Evolutionary conservation across 1,140 invertebrate genomes (phyloP), one percentile per base, ranked within the genome.

Genomic region (Drosophila novamexicana): DNA sequence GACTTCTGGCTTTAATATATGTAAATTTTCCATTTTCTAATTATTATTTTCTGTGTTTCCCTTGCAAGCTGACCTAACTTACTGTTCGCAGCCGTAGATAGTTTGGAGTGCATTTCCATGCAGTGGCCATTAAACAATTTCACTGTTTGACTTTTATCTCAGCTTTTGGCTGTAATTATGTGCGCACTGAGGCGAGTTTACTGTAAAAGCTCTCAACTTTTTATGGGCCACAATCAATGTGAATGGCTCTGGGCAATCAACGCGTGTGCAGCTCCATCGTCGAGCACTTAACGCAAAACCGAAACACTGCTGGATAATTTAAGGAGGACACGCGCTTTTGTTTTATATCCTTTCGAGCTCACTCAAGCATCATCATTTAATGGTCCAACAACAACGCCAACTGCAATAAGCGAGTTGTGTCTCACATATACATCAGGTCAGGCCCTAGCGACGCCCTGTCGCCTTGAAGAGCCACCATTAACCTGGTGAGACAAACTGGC

Each of bases 211-310:
- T 70, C 71, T 85, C 67, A 37, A 49, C 42, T 70, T 88, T 88
- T 86, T 88, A 86, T 61, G 82, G 66, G 49, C 42, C 50, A 52
- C 79, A 81, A 82, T 86, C 82, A 82, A 82, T 79, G 68, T 66
- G 47, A 74, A 75, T 73, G 67, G 40, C 66, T 72, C 45, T 57
- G 40, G 39, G 62, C 64, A 65, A 72, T 79, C 22, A 63, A 62
- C 49, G 39, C 40, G n/a, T 44, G 47, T 52, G 47, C 61, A 29
- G 34, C 52, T 44, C 14, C 22, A 29, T 12, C 56, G 37, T 45
- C 39, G 29, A 52, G 61, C 45, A 67, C 62, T 67, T 73, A 57
- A 71, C 68, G 50, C 59, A 56, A 52, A 53, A 53, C 54, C 54
- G 34, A 72, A 67, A 47, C 54, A 53, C 32, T 8, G n/a, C 32